Conservation (phyloP, 2,888 invertebrate species). For the Marasmarcha lunaedactyla region DNA sequence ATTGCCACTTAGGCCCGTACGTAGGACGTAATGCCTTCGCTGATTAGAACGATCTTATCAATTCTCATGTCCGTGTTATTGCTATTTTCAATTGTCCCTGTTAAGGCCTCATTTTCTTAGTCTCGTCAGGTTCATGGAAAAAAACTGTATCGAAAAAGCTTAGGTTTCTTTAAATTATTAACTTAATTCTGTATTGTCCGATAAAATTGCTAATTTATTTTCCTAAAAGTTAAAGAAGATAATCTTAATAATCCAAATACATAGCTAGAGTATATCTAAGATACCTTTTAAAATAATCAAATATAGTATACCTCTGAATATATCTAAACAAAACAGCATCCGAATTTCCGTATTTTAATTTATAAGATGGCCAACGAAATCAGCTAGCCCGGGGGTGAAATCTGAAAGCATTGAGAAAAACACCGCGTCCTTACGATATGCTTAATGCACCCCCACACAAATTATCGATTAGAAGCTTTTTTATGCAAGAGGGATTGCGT, state of each 20-base stretch:
- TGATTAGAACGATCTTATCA: conserved; percentile 32
- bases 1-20: conserved; percentile 63
- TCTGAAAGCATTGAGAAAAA: conserved; percentile 65
- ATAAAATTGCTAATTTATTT: too few species aligned
- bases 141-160: too few species aligned
- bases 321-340: neutral
- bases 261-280: too few species aligned
- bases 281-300: too few species aligned
- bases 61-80: conserved; percentile 25
- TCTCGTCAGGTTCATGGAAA: neutral
- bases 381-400: conserved; percentile 59
- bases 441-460: conserved; percentile 72
- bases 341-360: conserved; percentile 29
- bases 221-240: too few species aligned
- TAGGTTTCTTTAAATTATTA: too few species aligned
- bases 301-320: too few species aligned
- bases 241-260: too few species aligned
- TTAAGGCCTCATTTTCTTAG: conserved; percentile 22
- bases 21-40: conserved; percentile 37
- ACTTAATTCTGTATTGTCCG: too few species aligned
- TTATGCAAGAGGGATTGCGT: conserved; percentile 68
- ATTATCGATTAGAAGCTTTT: conserved; percentile 72
- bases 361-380: conserved; percentile 49
- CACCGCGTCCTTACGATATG: conserved; percentile 62
- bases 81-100: conserved; percentile 39